These are phyloP conservation scores for Xiphias gladius DNA, from an alignment of 2,113 vertebrate species.

Conservation along the genomic window DNA sequence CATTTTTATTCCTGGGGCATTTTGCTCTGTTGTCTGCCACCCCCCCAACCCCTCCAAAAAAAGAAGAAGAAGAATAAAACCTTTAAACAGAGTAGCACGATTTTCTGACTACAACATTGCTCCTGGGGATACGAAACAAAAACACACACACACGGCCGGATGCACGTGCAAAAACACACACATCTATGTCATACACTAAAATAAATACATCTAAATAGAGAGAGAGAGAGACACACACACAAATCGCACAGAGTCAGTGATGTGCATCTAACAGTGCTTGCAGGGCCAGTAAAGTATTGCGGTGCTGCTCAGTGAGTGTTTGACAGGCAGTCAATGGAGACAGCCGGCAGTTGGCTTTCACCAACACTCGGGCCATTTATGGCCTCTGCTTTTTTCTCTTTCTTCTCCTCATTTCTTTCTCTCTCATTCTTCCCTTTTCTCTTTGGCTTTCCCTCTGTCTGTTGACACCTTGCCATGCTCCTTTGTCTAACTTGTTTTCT, in stretches of 20 bases:
- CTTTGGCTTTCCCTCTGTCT: constrained; percentile 30
- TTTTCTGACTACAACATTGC: constrained; percentile 48
- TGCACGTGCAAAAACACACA: constrained; percentile 23
- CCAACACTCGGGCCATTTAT: constrained; percentile 38
- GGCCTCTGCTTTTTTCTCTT: constrained; percentile 44
- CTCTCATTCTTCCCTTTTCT: constrained; percentile 23
- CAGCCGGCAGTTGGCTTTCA: constrained; percentile 39
- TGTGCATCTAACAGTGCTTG: constrained; percentile 73
- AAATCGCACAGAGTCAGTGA: constrained; percentile 44
- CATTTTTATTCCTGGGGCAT: constrained; percentile 67
- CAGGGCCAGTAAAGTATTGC: constrained; percentile 57
- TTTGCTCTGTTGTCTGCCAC: constrained; percentile 66
- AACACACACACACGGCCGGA: constrained; percentile 11
- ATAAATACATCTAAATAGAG: constrained; percentile 1
- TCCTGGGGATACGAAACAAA: constrained; percentile 45
- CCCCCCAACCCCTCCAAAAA: not conserved
- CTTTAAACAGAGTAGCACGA: constrained; percentile 50
- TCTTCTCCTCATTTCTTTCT: constrained; percentile 12
- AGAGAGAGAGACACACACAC: not conserved
- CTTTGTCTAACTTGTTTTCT: constrained; percentile 68
- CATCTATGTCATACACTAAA: constrained; percentile 25
- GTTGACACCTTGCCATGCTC: constrained; percentile 46
- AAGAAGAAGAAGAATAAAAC: constrained; percentile 19
- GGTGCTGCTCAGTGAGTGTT: constrained; percentile 67
- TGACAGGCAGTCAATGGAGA: constrained; percentile 75